These are phyloP conservation scores for Centrocercus urophasianus DNA, from an alignment of 2,113 vertebrate species.

Conservation along the genomic window DNA sequence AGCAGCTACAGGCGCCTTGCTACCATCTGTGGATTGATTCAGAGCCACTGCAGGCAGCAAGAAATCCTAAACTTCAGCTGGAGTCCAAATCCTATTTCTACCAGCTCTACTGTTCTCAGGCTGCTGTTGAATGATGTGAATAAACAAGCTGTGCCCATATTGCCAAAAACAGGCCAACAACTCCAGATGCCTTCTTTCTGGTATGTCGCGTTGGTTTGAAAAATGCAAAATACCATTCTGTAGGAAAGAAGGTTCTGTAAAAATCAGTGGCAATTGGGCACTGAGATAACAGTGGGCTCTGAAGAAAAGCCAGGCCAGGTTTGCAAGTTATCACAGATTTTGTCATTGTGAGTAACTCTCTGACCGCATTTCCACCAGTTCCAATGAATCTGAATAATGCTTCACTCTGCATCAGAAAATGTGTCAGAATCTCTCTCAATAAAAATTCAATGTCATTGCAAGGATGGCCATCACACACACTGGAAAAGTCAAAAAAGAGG, in stretches of 20 bases:
- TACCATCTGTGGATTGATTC: conserved; percentile 24
- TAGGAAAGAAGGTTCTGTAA: neutral
- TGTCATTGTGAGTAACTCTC: neutral
- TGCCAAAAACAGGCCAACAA: neutral
- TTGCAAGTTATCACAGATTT: neutral
- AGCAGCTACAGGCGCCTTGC: neutral
- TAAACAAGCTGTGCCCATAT: neutral
- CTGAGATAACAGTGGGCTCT: neutral
- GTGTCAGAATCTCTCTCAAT: neutral
- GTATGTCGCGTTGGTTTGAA: neutral
- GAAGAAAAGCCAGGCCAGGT: neutral
- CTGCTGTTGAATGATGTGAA: neutral
- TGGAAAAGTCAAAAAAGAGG: neutral
- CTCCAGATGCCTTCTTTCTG: neutral
- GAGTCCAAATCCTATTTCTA: neutral
- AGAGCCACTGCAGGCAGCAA: neutral
- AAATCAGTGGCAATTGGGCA: neutral
- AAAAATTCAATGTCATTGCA: neutral
- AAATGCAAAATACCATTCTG: neutral
- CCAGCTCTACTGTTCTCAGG: neutral
- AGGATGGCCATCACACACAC: neutral
- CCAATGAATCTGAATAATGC: neutral
- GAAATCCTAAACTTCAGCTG: neutral
- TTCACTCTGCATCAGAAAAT: neutral
- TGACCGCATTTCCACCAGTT: neutral